Evolutionary conservation across 2,797 vertebrate genomes (phyloP).

Genomic region (Phrynocephalus forsythii): DNA sequence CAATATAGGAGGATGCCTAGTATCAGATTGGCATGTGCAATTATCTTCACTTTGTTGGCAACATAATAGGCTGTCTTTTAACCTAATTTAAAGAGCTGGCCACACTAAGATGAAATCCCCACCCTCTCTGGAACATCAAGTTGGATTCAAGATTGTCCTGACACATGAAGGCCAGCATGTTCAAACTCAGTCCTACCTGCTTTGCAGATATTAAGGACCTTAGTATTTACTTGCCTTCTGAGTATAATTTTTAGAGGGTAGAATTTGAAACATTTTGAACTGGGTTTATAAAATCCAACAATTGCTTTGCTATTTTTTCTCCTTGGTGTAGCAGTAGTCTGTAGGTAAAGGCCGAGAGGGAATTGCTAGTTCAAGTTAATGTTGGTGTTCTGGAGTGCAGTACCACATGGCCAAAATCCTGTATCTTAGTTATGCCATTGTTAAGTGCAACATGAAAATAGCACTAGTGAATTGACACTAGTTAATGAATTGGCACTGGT

Average conservation of each 20-base stretch:
- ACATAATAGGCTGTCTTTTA: conserved; percentile 58
- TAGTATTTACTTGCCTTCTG: conserved; percentile 63
- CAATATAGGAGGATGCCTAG: conserved; percentile 49
- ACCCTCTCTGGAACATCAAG: conserved; percentile 60
- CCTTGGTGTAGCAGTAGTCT: not conserved
- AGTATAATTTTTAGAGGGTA: conserved; percentile 69
- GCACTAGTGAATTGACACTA: too few species aligned
- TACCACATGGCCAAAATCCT: too few species aligned
- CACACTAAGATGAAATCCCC: conserved; percentile 53
- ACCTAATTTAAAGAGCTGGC: conserved; percentile 67
- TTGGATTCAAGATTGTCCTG: conserved; percentile 69
- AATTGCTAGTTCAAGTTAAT: not conserved
- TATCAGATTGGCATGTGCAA: conserved; percentile 52
- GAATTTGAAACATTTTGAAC: conserved; percentile 27
- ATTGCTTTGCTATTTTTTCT: not conserved
- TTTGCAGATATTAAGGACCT: conserved; percentile 73
- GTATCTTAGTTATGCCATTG: too few species aligned
- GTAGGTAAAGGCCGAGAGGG: not conserved
- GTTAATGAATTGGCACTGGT: too few species aligned
- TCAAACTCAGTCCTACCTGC: conserved; percentile 72
- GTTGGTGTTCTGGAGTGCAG: too few species aligned
- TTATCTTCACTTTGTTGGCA: conserved; percentile 67
- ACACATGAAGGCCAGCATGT: conserved; percentile 68
- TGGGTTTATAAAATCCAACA: not conserved
- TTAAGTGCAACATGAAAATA: too few species aligned